phyloP scores from a whole-genome alignment of 2,888 invertebrate genomes.

The Sepiola atlantica region DNA sequence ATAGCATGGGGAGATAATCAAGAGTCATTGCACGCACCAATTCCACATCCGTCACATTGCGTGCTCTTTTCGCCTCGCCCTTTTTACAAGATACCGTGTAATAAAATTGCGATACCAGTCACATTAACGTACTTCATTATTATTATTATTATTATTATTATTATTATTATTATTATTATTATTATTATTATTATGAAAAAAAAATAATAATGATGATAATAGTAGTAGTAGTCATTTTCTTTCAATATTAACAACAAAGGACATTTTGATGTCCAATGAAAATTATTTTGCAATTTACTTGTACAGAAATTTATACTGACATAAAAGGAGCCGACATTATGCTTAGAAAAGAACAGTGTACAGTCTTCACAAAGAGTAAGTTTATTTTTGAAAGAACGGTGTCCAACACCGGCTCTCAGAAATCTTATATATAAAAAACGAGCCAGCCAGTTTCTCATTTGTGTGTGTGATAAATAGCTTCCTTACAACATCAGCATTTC shows the following conservation, averaged over 20 bases:
- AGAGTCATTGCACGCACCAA: not conserved
- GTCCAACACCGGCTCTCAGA: too few species aligned
- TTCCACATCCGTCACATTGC: not conserved
- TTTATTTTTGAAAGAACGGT: too few species aligned
- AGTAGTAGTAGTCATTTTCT: too few species aligned
- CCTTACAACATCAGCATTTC: too few species aligned
- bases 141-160: not conserved
- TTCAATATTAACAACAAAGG: too few species aligned
- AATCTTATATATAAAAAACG: too few species aligned
- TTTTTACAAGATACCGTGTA: not conserved
- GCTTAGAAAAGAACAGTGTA: too few species aligned
- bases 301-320: not conserved
- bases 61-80: not conserved
- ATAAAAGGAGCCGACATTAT: not conserved
- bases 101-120: not conserved
- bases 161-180: constrained; percentile 2
- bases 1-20: not conserved
- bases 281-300: not conserved
- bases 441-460: too few species aligned
- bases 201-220: too few species aligned
- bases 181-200: not conserved
- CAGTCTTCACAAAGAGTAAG: too few species aligned
- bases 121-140: not conserved
- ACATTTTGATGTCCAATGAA: not conserved
- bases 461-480: too few species aligned